Conservation (phyloP, 2,797 vertebrate species). For the Muscicapa comitata region DNA sequence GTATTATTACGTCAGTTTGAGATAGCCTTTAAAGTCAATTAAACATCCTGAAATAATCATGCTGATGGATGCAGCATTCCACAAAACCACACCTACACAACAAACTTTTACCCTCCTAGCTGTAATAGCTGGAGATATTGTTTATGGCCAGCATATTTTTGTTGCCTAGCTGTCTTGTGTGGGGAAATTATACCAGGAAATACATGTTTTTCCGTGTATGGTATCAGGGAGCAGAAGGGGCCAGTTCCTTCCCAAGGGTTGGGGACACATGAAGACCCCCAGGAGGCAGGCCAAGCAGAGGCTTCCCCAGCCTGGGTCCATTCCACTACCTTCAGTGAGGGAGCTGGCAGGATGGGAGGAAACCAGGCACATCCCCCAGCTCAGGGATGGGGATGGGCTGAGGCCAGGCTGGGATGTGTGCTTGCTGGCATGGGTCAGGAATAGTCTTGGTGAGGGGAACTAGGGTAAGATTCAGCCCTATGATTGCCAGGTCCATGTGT, state of each 20-base stretch:
- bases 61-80: neutral
- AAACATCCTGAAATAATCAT: neutral
- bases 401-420: neutral
- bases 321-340: neutral
- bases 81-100: neutral
- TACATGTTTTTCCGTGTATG: accelerated
- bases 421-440: neutral
- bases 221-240: neutral
- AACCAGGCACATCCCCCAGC: neutral
- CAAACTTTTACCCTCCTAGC: neutral
- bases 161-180: neutral
- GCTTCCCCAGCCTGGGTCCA: neutral
- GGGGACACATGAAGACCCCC: neutral
- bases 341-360: neutral
- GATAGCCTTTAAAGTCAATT: neutral
- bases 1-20: neutral
- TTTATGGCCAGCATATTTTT: neutral
- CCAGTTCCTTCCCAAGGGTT: neutral
- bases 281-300: neutral
- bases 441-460: neutral
- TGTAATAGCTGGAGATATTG: neutral
- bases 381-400: neutral
- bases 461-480: neutral
- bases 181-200: neutral
- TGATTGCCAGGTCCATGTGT: neutral